These are phyloP conservation scores for Mesoligia furuncula DNA, from an alignment of 2,888 invertebrate genomes.

Conservation along the genomic window DNA sequence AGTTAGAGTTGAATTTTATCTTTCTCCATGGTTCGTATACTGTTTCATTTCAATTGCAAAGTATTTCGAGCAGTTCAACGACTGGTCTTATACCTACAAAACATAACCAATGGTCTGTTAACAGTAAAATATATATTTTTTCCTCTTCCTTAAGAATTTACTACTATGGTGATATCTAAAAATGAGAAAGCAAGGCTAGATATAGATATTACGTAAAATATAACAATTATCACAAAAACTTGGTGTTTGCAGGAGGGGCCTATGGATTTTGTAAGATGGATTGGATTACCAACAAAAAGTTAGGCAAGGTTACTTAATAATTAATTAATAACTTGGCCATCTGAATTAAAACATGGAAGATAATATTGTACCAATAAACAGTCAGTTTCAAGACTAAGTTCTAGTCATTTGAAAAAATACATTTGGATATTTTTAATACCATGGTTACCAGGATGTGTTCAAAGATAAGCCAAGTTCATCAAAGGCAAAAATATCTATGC, in stretches of 20 bases:
- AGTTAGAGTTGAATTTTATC: conserved; percentile 15
- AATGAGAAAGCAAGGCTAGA: background rate
- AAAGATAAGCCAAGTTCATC: background rate
- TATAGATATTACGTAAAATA: background rate
- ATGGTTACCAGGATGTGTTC: conserved; percentile 9
- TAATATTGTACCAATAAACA: background rate
- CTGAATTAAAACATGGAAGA: background rate
- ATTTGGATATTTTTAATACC: background rate
- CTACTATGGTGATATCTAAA: background rate
- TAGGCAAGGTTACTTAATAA: too few relatives aligned
- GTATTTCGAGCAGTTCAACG: background rate
- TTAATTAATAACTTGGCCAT: background rate
- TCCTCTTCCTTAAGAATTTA: background rate
- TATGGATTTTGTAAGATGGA: background rate
- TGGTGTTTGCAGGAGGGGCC: background rate
- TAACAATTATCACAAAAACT: background rate
- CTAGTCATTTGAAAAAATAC: background rate
- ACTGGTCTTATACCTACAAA: background rate
- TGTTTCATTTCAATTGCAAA: background rate
- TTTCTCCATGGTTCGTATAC: background rate
- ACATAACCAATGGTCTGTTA: background rate
- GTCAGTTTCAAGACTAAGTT: background rate
- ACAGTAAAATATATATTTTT: background rate
- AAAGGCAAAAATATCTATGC: background rate
- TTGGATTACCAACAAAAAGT: background rate